Base-by-base conservation (phyloP, 2,888 invertebrate genomes). In the Mylabris sibirica region DNA sequence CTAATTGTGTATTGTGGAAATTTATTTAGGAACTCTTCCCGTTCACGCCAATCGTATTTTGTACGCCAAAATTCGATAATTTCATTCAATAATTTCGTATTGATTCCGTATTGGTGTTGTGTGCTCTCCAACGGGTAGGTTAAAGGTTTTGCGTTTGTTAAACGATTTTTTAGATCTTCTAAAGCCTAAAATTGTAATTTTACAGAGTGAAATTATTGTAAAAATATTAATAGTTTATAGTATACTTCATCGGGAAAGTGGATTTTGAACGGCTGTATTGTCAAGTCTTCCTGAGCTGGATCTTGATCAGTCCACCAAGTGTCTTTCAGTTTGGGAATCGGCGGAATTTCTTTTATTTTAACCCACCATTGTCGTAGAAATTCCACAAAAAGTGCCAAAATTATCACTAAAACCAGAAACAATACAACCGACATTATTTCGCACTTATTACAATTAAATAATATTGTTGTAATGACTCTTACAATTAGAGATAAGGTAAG, bases 31-130 rank as follows among this genome's bases (percentile, higher is more conserved):
- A 85, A 84, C 6, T 81, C 80, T 79, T 91, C 89, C 14, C 90
- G 86, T 73, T 88, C 84, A 24, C 84, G 80, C 91, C 92, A 93
- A 75, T 91, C 87, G 80, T 91, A 93, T 61, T 89, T 86, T 2
- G 86, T 87, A 17, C 82, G 87, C 97, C 97, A 97, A 81, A 92
- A 92, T 59, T 91, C 87, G 1, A 93, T 81, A 12, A 96, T 86
- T 71, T 87, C 87, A 11, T 87, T 85, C 5, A 95, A 83, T 72
- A 90, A 90, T 44, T 89, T 86, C 0, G 91, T 85, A 78, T 94
- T 92, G 81, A 96, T 91, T 3, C 97, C 97, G 78, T 95, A 95
- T 67, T 90, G 88, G 84, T 94, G 95, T 9, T 88, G 89, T 0
- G 14, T 57, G 26, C 12, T 57, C 4, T 57, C 57, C 14, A 57